phyloP scores from a whole-genome alignment of 2,888 invertebrate species.

The Lysandra coridon region DNA sequence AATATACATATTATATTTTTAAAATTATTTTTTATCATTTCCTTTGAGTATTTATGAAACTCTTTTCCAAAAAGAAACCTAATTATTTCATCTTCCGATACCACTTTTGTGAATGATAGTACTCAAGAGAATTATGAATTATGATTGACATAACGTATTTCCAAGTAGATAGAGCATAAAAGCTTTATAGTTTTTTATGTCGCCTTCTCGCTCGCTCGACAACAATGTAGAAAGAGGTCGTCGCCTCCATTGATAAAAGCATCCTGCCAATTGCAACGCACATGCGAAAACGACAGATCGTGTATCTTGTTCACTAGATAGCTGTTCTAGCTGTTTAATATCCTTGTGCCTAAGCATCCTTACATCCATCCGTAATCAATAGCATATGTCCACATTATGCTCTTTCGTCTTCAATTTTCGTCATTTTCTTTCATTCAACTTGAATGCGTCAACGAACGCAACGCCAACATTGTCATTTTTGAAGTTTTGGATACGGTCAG shows the following conservation, averaged over 20 bases:
- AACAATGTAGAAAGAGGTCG: conserved; percentile 55
- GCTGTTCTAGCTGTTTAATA: background rate
- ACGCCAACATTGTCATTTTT: no score
- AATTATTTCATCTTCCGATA: background rate
- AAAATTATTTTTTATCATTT: no score
- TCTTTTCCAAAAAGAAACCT: background rate
- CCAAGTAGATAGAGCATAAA: conserved; percentile 15
- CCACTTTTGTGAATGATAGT: background rate
- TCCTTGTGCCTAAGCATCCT: background rate
- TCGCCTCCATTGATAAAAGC: conserved; percentile 61
- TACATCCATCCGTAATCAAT: no score
- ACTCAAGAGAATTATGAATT: background rate
- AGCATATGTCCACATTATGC: no score
- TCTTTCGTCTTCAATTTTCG: no score
- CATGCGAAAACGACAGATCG: conserved; percentile 39
- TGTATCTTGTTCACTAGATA: conserved; percentile 13
- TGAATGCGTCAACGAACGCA: no score
- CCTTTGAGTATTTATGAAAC: no score
- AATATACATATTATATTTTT: no score
- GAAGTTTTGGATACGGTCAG: no score
- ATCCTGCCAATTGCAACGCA: conserved; percentile 56
- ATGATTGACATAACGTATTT: conserved; percentile 23
- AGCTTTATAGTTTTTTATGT: conserved; percentile 3
- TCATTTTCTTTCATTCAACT: no score
- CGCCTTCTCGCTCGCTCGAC: conserved; percentile 26